These are phyloP conservation scores for Caenorhabditis sp. DNA, from an alignment of 2,888 invertebrate species.

Conservation along the genomic window DNA sequence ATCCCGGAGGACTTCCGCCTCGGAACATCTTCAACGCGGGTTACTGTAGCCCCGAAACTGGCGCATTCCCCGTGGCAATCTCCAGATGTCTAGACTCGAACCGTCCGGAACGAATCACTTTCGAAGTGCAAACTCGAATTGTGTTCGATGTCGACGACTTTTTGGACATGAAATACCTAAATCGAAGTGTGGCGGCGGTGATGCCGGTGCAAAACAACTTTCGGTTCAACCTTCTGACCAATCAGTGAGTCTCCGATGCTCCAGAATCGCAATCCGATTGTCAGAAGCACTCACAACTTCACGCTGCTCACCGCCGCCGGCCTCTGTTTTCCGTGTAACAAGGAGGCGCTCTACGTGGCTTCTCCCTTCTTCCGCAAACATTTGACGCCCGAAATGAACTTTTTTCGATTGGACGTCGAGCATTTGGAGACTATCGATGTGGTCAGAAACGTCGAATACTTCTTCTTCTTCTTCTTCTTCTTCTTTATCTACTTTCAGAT, in stretches of 20 bases:
- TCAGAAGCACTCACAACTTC: constrained; percentile 26
- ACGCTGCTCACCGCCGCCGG: neutral
- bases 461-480: neutral
- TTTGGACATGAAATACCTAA: constrained; percentile 17
- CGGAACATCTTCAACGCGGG: too few relatives aligned
- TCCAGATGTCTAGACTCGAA: neutral
- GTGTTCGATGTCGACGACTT: constrained; percentile 15
- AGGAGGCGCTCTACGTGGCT: constrained; percentile 28
- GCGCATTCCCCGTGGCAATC: too few relatives aligned
- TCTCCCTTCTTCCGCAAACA: constrained; percentile 25
- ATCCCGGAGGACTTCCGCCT: too few relatives aligned
- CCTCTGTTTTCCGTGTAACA: constrained; percentile 20
- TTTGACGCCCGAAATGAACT: neutral
- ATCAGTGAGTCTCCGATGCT: constrained; percentile 13
- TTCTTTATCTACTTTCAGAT: neutral
- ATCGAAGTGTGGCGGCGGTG: constrained; percentile 9
- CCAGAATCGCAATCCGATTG: too few relatives aligned
- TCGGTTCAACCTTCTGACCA: constrained; percentile 27
- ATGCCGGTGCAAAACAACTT: constrained; percentile 36
- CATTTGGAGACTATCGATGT: constrained; percentile 20
- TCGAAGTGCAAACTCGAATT: constrained; percentile 17
- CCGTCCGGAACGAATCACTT: too few relatives aligned
- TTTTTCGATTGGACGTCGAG: too few relatives aligned
- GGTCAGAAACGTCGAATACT: neutral
- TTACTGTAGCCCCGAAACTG: too few relatives aligned